These are phyloP conservation scores for Oreochromis niloticus DNA, from an alignment of 2,113 vertebrate species.

Conservation along the genomic window DNA sequence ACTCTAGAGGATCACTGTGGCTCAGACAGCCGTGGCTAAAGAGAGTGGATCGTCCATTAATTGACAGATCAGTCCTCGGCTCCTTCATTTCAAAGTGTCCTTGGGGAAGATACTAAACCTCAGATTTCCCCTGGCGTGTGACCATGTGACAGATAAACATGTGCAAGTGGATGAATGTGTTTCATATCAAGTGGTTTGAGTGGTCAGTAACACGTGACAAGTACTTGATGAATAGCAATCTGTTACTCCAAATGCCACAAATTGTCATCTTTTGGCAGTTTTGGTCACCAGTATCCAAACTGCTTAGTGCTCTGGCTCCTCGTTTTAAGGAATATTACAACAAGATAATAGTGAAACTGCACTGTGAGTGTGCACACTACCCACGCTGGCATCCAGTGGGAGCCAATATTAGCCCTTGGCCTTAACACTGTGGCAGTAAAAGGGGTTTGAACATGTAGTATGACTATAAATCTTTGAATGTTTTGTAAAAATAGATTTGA, in stretches of 20 bases:
- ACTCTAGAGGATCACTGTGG: not conserved
- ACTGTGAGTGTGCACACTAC: not conserved
- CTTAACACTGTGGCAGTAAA: not conserved
- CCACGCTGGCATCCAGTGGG: not conserved
- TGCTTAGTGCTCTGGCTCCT: not conserved
- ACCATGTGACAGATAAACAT: not conserved
- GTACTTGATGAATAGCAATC: not conserved
- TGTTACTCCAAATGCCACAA: not conserved
- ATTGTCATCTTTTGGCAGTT: not conserved
- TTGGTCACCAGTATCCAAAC: not conserved
- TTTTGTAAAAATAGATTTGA: not conserved
- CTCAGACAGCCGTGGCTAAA: accelerated
- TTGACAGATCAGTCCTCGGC: not conserved
- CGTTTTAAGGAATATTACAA: not conserved
- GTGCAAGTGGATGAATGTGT: not conserved
- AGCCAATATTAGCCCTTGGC: not conserved
- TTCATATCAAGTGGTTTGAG: not conserved
- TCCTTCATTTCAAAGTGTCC: not conserved
- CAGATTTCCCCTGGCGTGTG: not conserved
- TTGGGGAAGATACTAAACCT: not conserved
- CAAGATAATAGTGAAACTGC: not conserved
- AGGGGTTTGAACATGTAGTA: not conserved
- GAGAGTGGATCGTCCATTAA: not conserved
- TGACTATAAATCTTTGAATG: not conserved
- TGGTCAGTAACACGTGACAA: not conserved